Evolutionary conservation across 1,140 invertebrate species (phyloP), one percentile per base, ranked within the genome.

Genomic region (Linepithema humile): DNA sequence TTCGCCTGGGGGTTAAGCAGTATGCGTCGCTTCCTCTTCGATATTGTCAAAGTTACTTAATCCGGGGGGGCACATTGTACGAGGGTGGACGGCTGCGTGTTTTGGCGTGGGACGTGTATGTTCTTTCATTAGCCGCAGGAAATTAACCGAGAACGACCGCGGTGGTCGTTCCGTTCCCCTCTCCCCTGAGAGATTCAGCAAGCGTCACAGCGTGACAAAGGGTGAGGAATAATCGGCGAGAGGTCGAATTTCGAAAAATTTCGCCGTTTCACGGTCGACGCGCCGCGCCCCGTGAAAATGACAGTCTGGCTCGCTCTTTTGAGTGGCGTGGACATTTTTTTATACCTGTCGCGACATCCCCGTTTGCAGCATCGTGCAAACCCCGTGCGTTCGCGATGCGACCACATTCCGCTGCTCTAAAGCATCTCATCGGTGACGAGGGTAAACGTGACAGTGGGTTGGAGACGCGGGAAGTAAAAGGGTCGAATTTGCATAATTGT

Each of bases 401-500:
- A 75, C 60, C 64, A 69, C 45, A 69, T 83, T 60, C 23, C 57
- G 45, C 62, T 65, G 40, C 60, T 70, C 38, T 60, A 48, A 55
- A 62, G 65, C 82, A 50, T 67, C 43, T 55, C 82, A 83, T 80
- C 64, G 83, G 59, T 20, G 73, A 73, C 45, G 70, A 43, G 59
- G 53, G 70, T 53, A 60, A 62, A 83, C 15, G 65, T 29, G 48
- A 69, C 60, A 26, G 35, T 75, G 43, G 53, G 55, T 48, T 32
- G 32, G 43, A 29, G 26, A 20, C 35, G 48, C 17, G 23, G 23
- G 53, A 29, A 9, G 29, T 38, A 40, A 72, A 60, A 70, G 70
- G 35, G 67, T 70, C 64, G 80, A 86, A 91, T 92, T 92, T 92
- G 89, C 90, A 92, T 92, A 92, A 92, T 92, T 92, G 90, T 90